phyloP scores from a whole-genome alignment of 2,888 invertebrate genomes.

The Sesia apiformis region DNA sequence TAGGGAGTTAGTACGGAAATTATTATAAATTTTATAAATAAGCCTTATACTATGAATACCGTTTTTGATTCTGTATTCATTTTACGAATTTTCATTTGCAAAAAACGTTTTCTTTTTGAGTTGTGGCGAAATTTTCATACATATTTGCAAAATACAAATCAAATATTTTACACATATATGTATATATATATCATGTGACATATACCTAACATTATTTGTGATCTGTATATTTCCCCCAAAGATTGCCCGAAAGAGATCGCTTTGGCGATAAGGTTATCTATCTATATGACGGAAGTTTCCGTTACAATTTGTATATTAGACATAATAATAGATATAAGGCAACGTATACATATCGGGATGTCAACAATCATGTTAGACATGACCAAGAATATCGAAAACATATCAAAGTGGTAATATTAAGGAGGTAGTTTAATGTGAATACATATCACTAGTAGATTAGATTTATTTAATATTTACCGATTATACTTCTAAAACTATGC shows the following conservation, averaged over 20 bases:
- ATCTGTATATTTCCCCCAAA: too few relatives aligned
- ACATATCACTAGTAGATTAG: too few relatives aligned
- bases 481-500: too few relatives aligned
- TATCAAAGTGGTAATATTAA: constrained; percentile 44
- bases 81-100: too few relatives aligned
- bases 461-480: too few relatives aligned
- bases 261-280: too few relatives aligned
- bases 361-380: constrained; percentile 45
- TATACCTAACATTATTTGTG: too few relatives aligned
- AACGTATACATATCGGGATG: constrained; percentile 52
- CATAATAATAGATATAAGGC: constrained; percentile 15
- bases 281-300: not conserved
- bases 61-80: too few relatives aligned
- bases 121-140: not conserved
- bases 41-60: too few relatives aligned
- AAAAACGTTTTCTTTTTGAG: not conserved
- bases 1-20: too few relatives aligned
- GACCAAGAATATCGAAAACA: constrained; percentile 71
- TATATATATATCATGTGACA: not conserved
- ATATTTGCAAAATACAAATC: not conserved
- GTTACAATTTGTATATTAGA: not conserved
- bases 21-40: too few relatives aligned
- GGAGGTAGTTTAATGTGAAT: not conserved
- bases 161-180: not conserved
- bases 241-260: too few relatives aligned